phyloP scores from a whole-genome alignment of 2,113 vertebrate species.

The Equus quagga region DNA sequence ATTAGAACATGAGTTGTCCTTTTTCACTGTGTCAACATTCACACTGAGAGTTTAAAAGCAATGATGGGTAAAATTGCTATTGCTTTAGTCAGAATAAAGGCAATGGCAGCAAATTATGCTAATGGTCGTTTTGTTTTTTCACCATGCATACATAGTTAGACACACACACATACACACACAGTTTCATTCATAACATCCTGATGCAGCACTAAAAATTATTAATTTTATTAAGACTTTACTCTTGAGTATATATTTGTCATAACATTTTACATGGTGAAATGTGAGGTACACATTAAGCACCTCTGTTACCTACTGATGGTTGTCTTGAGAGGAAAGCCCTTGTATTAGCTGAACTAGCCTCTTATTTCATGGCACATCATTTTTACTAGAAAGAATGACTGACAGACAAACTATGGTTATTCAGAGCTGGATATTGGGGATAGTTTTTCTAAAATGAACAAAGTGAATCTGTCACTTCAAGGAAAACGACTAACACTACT shows the following conservation, averaged over 20 bases:
- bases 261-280: constrained; percentile 10
- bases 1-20: neutral
- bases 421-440: neutral
- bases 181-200: neutral
- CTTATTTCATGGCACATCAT: neutral
- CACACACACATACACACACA: neutral
- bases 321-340: neutral
- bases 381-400: constrained; percentile 40
- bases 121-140: neutral
- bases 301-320: neutral
- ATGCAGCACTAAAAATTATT: neutral
- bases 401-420: neutral
- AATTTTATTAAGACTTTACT: constrained; percentile 4
- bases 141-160: neutral
- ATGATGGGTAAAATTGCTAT: neutral
- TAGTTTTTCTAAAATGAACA: neutral
- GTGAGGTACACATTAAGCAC: neutral
- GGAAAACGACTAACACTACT: neutral
- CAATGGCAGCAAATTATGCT: neutral
- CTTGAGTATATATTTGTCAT: neutral
- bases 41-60: neutral
- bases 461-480: neutral
- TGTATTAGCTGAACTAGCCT: neutral
- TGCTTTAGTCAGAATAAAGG: neutral
- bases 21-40: neutral